These are phyloP conservation scores for Ptychochromis oligacanthus DNA, from an alignment of 2,113 vertebrate genomes.

Conservation along the genomic window DNA sequence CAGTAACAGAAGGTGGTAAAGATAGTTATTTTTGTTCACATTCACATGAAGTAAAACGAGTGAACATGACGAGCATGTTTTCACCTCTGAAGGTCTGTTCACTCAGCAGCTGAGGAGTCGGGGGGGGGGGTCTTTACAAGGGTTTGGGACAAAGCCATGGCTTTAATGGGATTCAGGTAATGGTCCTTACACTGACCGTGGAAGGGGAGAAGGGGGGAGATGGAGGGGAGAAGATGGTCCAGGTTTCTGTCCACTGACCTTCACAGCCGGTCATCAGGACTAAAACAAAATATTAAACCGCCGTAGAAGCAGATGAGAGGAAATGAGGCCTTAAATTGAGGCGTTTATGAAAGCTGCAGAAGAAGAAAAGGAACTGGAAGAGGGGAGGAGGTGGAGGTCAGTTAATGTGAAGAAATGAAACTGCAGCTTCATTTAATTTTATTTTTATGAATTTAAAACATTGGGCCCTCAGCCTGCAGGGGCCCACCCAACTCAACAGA, in stretches of 20 bases:
- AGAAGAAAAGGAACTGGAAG: conserved; percentile 18
- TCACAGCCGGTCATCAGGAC: conserved; percentile 73
- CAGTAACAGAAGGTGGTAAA: background rate
- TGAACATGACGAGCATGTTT: background rate
- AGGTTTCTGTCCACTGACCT: conserved; percentile 67
- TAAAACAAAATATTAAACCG: conserved; percentile 53
- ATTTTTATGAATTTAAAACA: background rate
- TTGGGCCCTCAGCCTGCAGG: background rate
- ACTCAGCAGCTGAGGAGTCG: conserved; percentile 12
- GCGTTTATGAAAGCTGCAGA: conserved; percentile 67
- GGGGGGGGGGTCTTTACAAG: conserved; percentile 14
- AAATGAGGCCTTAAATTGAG: conserved; percentile 81
- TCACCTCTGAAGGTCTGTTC: conserved; percentile 41
- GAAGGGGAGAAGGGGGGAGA: background rate
- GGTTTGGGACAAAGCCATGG: conserved; percentile 59
- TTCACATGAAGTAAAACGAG: background rate
- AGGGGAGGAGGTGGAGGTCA: background rate
- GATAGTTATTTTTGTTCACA: background rate
- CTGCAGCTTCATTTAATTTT: background rate
- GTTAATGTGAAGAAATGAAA: background rate
- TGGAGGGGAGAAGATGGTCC: background rate
- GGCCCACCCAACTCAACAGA: background rate
- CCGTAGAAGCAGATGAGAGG: conserved; percentile 70
- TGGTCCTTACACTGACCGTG: conserved; percentile 67
- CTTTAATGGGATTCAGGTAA: conserved; percentile 75